phyloP scores from a whole-genome alignment of 2,797 vertebrate genomes.

The Pteronotus mesoamericanus region DNA sequence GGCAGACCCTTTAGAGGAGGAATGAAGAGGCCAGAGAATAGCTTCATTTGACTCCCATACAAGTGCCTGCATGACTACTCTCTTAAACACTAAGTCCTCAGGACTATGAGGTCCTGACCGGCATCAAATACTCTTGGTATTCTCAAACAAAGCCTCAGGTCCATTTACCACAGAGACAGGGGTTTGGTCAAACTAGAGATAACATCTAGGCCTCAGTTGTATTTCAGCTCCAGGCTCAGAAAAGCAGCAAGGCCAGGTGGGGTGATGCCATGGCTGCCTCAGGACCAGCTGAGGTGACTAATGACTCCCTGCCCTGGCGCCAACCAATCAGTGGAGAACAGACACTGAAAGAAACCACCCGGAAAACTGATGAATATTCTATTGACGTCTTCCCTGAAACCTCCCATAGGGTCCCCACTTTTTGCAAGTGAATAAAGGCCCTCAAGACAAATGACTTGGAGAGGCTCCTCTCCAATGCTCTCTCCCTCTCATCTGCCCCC shows the following conservation, averaged over 20 bases:
- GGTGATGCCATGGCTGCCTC: neutral
- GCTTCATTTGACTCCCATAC: neutral
- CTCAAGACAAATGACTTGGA: neutral
- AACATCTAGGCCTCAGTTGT: neutral
- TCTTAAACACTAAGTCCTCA: neutral
- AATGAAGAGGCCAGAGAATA: neutral
- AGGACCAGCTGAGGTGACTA: neutral
- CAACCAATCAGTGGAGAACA: neutral
- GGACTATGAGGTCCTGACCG: neutral
- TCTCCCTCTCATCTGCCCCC: neutral
- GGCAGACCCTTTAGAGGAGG: neutral
- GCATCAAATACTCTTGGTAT: neutral
- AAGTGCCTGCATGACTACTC: neutral
- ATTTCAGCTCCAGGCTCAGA: neutral
- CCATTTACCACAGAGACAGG: neutral
- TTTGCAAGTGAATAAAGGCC: neutral
- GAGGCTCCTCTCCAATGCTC: neutral
- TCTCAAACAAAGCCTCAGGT: neutral
- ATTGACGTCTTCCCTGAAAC: neutral
- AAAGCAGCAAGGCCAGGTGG: neutral
- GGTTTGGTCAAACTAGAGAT: neutral
- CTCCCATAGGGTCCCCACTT: neutral
- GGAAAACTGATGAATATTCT: neutral
- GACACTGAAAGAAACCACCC: neutral
- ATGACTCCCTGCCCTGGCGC: too few relatives aligned